phyloP scores from a whole-genome alignment of 1,140 invertebrate species.

The Choristoneura fumiferana region DNA sequence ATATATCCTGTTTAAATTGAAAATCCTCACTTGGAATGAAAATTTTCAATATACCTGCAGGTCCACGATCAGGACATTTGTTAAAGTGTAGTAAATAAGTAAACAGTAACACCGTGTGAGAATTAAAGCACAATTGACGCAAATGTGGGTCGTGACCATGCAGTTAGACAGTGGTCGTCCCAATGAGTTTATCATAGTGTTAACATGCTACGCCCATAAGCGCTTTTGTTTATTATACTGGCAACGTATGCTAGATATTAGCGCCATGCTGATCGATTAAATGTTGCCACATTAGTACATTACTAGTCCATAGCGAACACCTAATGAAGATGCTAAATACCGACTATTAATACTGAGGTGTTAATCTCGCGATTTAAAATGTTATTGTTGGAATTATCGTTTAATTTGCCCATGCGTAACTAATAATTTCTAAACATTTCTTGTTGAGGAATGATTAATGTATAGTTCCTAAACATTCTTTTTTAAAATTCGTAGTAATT shows the following conservation, averaged over 20 bases:
- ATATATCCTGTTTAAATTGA: no score
- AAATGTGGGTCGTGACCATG: constrained; percentile 1
- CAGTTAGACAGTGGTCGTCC: background rate
- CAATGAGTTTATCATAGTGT: background rate
- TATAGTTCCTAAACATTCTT: no score
- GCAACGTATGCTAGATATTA: constrained; percentile 4
- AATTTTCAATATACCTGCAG: no score
- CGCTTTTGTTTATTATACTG: constrained; percentile 5
- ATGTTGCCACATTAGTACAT: constrained; percentile 3
- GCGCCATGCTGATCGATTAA: background rate
- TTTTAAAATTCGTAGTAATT: no score
- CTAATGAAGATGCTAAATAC: background rate
- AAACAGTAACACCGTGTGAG: no score
- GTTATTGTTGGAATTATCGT: background rate
- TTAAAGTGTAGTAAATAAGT: no score
- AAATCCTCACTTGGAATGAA: no score
- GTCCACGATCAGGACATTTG: no score
- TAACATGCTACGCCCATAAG: background rate
- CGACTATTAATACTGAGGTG: constrained; percentile 4
- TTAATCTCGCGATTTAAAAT: background rate
- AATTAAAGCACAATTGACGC: background rate
- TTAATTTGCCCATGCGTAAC: no score
- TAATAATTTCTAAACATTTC: no score
- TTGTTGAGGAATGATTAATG: no score
- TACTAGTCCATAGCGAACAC: background rate